Evolutionary conservation across 2,797 vertebrate species (phyloP).

Genomic region (Taenioides sp.): DNA sequence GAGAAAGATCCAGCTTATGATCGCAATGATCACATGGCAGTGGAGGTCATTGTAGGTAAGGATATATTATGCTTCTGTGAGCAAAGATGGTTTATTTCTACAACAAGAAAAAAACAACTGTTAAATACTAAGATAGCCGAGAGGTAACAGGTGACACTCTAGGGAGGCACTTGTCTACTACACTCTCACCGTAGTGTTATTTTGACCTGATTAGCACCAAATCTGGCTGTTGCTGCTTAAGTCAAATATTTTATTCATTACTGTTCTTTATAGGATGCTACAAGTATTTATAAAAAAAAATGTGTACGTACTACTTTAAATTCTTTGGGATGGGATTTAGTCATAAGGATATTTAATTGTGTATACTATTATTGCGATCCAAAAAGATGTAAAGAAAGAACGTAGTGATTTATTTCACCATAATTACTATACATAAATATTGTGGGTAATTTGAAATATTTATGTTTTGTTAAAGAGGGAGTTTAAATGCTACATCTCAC

Average conservation of each 20-base stretch:
- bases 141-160: constrained; percentile 34
- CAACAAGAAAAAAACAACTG: constrained; percentile 7
- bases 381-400: not conserved
- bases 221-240: constrained; percentile 12
- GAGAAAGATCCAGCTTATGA: constrained; percentile 80
- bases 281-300: not conserved
- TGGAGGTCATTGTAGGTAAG: constrained; percentile 97
- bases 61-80: constrained; percentile 4
- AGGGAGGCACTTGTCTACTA: constrained; percentile 50
- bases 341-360: not conserved
- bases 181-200: constrained; percentile 55
- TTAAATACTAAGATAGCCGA: constrained; percentile 10
- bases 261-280: not conserved
- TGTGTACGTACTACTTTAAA: not conserved
- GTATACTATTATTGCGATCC: not conserved
- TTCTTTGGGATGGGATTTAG: not conserved
- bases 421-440: not conserved
- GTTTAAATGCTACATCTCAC: not conserved
- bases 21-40: constrained; percentile 88
- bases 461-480: not conserved
- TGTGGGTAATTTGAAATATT: not conserved
- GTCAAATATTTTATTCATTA: not conserved
- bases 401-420: not conserved
- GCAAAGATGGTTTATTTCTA: not conserved
- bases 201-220: constrained; percentile 69